Evolutionary conservation across 2,113 vertebrate species (phyloP).

Genomic region (Hemichromis elongatus): DNA sequence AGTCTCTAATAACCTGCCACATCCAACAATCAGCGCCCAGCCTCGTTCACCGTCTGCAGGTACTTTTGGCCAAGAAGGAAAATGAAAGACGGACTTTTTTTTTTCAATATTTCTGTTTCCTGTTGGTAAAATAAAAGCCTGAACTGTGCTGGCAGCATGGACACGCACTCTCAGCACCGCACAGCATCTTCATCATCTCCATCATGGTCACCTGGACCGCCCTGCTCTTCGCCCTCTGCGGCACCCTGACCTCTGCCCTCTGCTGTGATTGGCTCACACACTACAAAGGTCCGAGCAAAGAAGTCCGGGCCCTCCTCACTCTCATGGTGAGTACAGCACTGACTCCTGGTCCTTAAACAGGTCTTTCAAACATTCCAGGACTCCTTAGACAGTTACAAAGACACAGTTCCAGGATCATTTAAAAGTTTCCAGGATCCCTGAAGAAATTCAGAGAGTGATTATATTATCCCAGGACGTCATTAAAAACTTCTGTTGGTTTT

Average conservation of each 20-base stretch:
- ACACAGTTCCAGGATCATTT: background rate
- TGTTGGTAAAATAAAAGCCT: background rate
- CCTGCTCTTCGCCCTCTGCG: background rate
- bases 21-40: background rate
- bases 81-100: background rate
- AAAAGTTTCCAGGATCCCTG: background rate
- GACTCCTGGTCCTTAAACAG: background rate
- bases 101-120: background rate
- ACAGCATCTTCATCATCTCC: background rate
- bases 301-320: background rate
- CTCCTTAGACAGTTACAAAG: background rate
- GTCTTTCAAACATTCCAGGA: background rate
- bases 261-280: constrained; percentile 42
- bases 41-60: background rate
- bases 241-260: background rate
- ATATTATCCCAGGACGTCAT: background rate
- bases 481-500: too few species aligned
- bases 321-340: constrained; percentile 22
- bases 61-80: background rate
- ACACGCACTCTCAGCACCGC: background rate
- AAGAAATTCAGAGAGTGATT: background rate
- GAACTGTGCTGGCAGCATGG: background rate
- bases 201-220: background rate
- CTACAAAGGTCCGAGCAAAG: background rate
- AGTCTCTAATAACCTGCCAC: background rate